Base-by-base conservation (phyloP, 1,140 invertebrate species). In the Chionoecetes opilio region DNA sequence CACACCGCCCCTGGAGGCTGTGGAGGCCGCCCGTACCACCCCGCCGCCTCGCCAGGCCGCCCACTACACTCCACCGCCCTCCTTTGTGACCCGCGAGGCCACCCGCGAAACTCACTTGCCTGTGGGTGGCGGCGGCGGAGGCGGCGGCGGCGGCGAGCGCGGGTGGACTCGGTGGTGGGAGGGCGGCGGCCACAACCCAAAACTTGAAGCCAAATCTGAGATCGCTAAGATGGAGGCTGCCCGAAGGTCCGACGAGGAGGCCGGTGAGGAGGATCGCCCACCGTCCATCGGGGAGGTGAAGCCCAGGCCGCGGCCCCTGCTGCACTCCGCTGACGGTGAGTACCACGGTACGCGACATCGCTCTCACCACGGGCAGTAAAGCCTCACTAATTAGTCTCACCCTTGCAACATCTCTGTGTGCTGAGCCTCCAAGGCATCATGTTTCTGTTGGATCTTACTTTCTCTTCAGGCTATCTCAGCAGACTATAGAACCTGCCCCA, bases 111-210 rank as follows among this genome's bases (percentile, higher is more conserved):
- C 87, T 89, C 87, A 89, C 87, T n/a, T 89, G 37, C 87, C 63
- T n/a, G 37, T 21, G 85, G 84, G 46, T 8, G 91, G 94, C 37
- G n/a, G 35, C 93, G 84, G 46, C 6, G 91, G 94, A 32, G 95
- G 95, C 37, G 37, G 35, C 93, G 84, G 46, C 6, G 91, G 94
- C 82, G 95, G 95, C 88, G 92, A 88, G 53, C 92, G 92, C 53
- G 95, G 95, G 29, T 95, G 95, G 95, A 93, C 95, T n/a, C 86
- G 95, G 8, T 95, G 95, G 95, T 95, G 95, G 95, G 95, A 95
- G 92, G 91, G 90, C 82, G 94, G 90, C 82, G 94, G 94, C 34
- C 82, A 92, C 29, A 14, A 75, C 3, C 38, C 75, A 63, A 90
- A 41, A 17, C 86, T 41, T 41, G 82, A 95, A 17, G 38, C 53